Evolutionary conservation across 2,797 vertebrate species (phyloP), one percentile per base, ranked within the genome.

Genomic region (Fundulus diaphanus): DNA sequence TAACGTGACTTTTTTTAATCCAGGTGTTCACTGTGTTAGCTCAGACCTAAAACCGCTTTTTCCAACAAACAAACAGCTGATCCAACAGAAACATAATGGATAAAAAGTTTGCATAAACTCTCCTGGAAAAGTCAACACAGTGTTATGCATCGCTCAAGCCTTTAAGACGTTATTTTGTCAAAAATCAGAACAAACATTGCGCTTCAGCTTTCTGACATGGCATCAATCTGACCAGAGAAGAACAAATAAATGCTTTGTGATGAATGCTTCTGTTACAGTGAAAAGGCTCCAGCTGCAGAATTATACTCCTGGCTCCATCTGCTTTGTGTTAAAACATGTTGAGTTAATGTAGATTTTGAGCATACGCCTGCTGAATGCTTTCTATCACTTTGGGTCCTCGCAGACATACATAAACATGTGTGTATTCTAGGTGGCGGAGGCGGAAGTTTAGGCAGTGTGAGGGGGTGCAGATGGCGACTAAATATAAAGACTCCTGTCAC

Each of bases 401-500:
- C 72, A 79, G 33, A 46, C 20, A 35, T 40, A 59, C 8, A 44
- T 35, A 40, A 56, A 46, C 9, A 22, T 56, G 73, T 79, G 72
- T 61, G 35, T 46, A 56, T 40, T 69, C n/a, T 48, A 48, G 52
- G 54, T 40, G 52, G 9, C 27, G 54, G 44, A 15, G 67, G 44
- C 13, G 66, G 67, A 68, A 13, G 54, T 52, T 37, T 37, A 48
- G 37, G 63, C 42, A 48, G 33, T 5, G 15, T 7, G 20, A 9
- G 37, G 57, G 59, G 57, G 40, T 3, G n/a, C 84, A 89, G 90
- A 90, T 90, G 90, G 89, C 42, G 11, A 72, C 83, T 87, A 83
- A 88, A 91, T 88, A 84, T 91, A 89, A 83, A 22, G 57, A 79
- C 73, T 68, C 75, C 74, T 84, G 76, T 82, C 76, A 81, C 83